A percentile compares a stretch with the other conserved stretches of the same genome.
Conservation (phyloP, 2,888 invertebrate species). For the Cephus sareptanus region DNA sequence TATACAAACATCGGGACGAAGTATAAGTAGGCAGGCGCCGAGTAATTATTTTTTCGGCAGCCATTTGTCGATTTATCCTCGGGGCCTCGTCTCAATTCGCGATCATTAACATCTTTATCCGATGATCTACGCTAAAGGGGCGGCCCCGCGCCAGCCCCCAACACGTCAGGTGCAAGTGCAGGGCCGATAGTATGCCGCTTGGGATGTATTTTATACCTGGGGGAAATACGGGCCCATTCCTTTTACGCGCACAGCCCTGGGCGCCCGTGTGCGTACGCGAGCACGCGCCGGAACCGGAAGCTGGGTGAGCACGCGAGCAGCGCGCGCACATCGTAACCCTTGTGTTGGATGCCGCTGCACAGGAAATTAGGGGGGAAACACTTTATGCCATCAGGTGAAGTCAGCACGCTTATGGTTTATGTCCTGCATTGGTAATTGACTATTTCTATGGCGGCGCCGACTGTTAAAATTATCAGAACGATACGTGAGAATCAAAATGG, state of each 20-base stretch:
- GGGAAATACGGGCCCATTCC: slow-evolving; percentile 17
- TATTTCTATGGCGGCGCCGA: neutral
- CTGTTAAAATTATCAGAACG: neutral
- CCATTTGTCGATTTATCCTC: slow-evolving; percentile 35
- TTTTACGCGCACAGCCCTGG: slow-evolving; percentile 20
- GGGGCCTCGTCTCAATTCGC: slow-evolving; percentile 43
- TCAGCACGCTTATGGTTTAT: neutral
- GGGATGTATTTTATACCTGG: neutral
- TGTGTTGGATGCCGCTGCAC: slow-evolving; percentile 25
- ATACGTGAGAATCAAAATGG: too few relatives aligned
- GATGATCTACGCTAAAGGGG: slow-evolving; percentile 42
- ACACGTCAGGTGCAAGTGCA: slow-evolving; percentile 53
- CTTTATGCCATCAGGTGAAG: neutral
- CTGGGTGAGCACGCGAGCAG: slow-evolving; percentile 46
- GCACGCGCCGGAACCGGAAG: slow-evolving; percentile 54
- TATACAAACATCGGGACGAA: neutral
- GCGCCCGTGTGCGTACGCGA: slow-evolving; percentile 18
- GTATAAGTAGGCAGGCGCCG: neutral
- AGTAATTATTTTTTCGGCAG: slow-evolving; percentile 32
- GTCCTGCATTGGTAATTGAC: neutral
- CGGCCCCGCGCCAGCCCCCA: slow-evolving; percentile 31
- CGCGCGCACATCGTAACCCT: slow-evolving; percentile 28
- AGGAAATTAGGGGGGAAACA: slow-evolving; percentile 39
- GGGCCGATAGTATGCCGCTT: neutral
- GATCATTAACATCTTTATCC: slow-evolving; percentile 51